These are phyloP conservation scores for Drosophila parabipectinata DNA, from an alignment of 1,140 invertebrate species.

Conservation along the genomic window DNA sequence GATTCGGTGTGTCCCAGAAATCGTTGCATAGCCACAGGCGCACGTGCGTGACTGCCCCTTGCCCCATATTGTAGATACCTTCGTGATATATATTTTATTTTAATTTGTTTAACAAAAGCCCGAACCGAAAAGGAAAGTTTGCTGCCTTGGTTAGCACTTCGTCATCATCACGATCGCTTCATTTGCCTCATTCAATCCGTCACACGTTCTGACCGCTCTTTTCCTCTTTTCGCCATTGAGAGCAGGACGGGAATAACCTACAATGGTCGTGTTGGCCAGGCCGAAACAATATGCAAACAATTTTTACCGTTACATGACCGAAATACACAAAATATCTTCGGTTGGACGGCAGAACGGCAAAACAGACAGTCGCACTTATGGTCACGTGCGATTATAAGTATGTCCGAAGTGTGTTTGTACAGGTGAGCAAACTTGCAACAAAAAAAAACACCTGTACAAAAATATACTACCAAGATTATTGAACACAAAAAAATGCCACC, in stretches of 20 bases:
- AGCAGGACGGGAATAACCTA: slow-evolving; percentile 1
- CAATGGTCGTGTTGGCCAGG: slow-evolving; percentile 33
- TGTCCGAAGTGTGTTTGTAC: slow-evolving; percentile 21
- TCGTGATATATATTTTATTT: slow-evolving; percentile 69
- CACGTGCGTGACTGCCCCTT: slow-evolving; percentile 65
- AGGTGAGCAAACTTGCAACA: slow-evolving; percentile 2
- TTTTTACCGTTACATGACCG: slow-evolving; percentile 77
- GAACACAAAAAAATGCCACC: background rate
- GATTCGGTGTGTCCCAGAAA: slow-evolving; percentile 17
- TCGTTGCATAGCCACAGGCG: slow-evolving; percentile 71
- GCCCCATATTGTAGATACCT: background rate
- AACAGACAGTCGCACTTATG: slow-evolving; percentile 61
- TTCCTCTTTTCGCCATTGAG: slow-evolving; percentile 1
- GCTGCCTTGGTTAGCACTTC: slow-evolving; percentile 16
- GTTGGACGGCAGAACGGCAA: slow-evolving; percentile 6
- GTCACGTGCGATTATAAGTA: slow-evolving; percentile 66
- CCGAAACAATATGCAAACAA: slow-evolving; percentile 81
- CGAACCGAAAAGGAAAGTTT: slow-evolving; percentile 54
- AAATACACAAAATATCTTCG: slow-evolving; percentile 68
- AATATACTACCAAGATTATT: background rate
- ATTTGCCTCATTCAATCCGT: slow-evolving; percentile 79
- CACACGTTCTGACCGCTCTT: slow-evolving; percentile 55
- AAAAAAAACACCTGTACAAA: background rate
- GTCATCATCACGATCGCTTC: slow-evolving; percentile 73
- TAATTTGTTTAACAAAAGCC: slow-evolving; percentile 73